Conservation (phyloP, 2,113 vertebrate species). For the Otus sunia region DNA sequence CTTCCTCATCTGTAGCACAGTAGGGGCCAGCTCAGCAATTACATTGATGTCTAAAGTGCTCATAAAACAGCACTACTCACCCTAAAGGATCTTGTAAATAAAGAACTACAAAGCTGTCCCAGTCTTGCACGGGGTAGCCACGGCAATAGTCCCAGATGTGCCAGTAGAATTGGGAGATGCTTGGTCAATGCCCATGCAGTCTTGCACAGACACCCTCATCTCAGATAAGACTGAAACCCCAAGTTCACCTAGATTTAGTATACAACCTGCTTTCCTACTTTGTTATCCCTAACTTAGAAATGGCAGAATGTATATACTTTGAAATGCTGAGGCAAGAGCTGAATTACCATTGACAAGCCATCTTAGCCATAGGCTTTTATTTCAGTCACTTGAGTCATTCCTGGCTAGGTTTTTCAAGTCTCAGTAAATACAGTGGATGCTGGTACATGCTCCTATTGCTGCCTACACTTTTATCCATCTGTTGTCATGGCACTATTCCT, state of each 20-base stretch:
- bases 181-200: neutral
- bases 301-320: neutral
- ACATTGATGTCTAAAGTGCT: neutral
- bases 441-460: constrained; percentile 53
- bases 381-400: constrained; percentile 52
- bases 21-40: constrained; percentile 41
- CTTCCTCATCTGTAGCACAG: constrained; percentile 9
- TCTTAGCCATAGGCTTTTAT: constrained; percentile 15
- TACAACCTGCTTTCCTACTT: neutral
- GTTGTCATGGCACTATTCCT: constrained; percentile 49
- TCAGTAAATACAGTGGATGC: constrained; percentile 29
- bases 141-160: neutral
- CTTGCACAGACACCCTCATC: neutral
- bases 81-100: constrained; percentile 15
- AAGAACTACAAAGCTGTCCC: neutral
- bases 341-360: neutral
- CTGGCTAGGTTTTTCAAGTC: constrained; percentile 13
- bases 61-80: neutral
- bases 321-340: neutral
- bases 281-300: neutral
- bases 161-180: neutral
- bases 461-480: constrained; percentile 59
- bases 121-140: neutral
- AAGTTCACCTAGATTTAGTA: neutral
- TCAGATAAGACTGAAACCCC: neutral